A percentile compares a stretch with the other conserved stretches of the same genome.
These are phyloP conservation scores for Drosophila eohydei DNA, from an alignment of 2,888 invertebrate genomes.

Conservation along the genomic window DNA sequence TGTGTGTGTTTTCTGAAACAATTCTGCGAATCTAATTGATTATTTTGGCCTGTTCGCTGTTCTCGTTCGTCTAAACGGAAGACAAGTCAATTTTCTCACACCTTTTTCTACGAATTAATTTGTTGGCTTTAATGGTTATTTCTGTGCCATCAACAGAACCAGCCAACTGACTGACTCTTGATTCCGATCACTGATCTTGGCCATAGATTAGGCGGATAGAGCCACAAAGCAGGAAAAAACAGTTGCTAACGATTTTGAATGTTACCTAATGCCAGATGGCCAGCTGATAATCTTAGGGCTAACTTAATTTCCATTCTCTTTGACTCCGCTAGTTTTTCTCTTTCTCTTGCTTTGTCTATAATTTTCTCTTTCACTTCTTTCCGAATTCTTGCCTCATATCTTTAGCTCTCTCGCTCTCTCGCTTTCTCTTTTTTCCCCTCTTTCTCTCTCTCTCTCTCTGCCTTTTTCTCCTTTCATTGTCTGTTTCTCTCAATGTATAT, in stretches of 20 bases:
- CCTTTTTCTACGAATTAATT: conserved; percentile 79
- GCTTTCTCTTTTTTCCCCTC: not conserved
- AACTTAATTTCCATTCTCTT: conserved; percentile 3
- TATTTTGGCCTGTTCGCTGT: conserved; percentile 47
- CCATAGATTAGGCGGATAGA: conserved; percentile 26
- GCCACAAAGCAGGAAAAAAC: not conserved
- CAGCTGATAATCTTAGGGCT: not conserved
- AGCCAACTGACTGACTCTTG: conserved; percentile 5
- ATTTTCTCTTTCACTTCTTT: not conserved
- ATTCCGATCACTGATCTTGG: not conserved
- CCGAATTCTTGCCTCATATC: not conserved
- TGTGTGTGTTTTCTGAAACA: conserved; percentile 50
- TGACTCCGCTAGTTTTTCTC: not conserved
- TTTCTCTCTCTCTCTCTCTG: not conserved
- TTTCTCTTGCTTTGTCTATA: not conserved
- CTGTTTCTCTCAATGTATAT: not conserved
- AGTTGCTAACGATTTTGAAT: conserved; percentile 13
- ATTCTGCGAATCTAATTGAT: conserved; percentile 80
- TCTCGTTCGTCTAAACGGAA: conserved; percentile 51
- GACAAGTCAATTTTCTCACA: conserved; percentile 80
- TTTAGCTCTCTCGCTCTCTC: not conserved
- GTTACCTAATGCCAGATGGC: conserved; percentile 15
- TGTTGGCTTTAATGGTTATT: conserved; percentile 55
- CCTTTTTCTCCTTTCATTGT: not conserved
- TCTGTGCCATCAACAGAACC: conserved; percentile 3